Evolutionary conservation across 2,888 invertebrate species (phyloP), one percentile per base, ranked within the genome.

Genomic region (Dynastes maya): DNA sequence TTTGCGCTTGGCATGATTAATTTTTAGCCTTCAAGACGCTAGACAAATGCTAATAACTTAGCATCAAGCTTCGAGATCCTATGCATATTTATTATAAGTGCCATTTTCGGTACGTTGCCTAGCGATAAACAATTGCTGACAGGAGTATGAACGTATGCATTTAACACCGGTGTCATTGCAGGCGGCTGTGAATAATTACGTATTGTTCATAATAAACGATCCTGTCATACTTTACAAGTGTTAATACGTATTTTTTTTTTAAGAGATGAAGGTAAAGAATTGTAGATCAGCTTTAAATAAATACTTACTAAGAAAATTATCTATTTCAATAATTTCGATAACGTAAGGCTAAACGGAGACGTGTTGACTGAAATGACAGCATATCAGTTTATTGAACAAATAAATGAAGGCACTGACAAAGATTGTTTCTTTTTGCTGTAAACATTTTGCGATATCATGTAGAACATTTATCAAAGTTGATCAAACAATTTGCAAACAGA

Each of bases 81-180:
- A 63, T n/a, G 13, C 63, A 13, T 63, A 63, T 63, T 32, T 63
- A 32, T 29, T 11, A 63, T 13, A 63, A 63, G 32, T 29, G 9
- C 27, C 13, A 29, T 63, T 63, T 63, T 63, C 63, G 13, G 5
- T 63, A 63, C 29, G 11, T 11, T 13, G 13, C 5, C 5, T 37
- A 37, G 13, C 8, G 63, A 49, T 45, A 49, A 49, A 67, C 67
- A 49, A 67, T 67, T 49, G 27, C 9, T 45, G 49, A 49, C 8
- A 16, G 22, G 8, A 49, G 22, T 64, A 32, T 45, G 49, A 27
- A 27, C 16, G 49, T 2, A 49, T 67, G 27, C 67, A 67, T 45
- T 67, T 49, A 22, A 67, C 67, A 67, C 67, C 67, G 67, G 67
- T 67, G 67, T 67, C 67, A 67, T 49, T 45, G 67, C 49, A 45